phyloP scores from a whole-genome alignment of 2,888 invertebrate species.

The Reticulitermes lucifugus region DNA sequence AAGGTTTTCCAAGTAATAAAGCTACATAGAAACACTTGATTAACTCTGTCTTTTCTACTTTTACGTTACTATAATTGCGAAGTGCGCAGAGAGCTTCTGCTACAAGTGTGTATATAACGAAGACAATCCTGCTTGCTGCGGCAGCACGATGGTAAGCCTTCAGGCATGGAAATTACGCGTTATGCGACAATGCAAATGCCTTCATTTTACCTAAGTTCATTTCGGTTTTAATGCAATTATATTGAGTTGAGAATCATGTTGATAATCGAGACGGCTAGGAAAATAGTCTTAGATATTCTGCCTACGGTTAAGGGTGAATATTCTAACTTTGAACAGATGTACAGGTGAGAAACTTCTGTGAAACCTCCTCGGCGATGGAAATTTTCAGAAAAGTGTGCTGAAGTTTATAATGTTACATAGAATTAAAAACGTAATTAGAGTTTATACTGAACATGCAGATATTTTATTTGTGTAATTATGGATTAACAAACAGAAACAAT shows the following conservation, averaged over 20 bases:
- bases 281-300: not conserved
- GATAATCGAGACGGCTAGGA: not conserved
- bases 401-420: no score
- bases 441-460: no score
- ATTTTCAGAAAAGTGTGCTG: not conserved
- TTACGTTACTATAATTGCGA: not conserved
- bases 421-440: no score
- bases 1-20: no score
- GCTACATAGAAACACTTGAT: no score
- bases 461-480: no score
- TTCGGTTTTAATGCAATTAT: not conserved
- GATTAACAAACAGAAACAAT: no score
- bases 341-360: no score
- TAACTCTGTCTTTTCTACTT: not conserved
- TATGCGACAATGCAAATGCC: constrained; percentile 20
- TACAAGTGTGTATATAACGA: not conserved
- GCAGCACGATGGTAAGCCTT: constrained; percentile 5
- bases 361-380: not conserved
- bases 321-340: not conserved
- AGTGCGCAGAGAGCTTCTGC: not conserved
- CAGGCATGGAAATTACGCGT: constrained; percentile 16
- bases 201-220: constrained; percentile 19
- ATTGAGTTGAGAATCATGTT: not conserved
- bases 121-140: not conserved
- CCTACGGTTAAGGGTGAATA: not conserved